Conservation (phyloP, 2,797 vertebrate species). For the Sebastes nivosus region DNA sequence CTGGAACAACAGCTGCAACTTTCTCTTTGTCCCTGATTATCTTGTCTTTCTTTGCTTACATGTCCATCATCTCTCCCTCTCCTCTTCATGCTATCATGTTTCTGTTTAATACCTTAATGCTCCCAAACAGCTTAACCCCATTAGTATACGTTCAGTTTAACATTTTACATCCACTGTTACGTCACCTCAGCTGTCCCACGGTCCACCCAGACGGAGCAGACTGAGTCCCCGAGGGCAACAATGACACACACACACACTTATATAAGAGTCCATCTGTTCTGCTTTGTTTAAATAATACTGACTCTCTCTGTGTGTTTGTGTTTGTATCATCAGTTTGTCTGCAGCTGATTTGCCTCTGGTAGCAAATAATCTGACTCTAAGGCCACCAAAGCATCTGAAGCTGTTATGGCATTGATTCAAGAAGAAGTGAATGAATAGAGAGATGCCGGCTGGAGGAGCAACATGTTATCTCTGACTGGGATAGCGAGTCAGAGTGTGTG, state of each 20-base stretch:
- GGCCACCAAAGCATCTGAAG: neutral
- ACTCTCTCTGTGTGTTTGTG: neutral
- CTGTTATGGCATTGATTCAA: neutral
- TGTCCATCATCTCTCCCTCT: neutral
- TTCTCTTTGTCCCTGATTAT: neutral
- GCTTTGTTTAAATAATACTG: neutral
- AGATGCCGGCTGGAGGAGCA: neutral
- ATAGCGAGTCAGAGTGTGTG: neutral
- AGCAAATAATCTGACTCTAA: neutral
- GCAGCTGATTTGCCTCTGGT: neutral
- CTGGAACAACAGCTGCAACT: constrained; percentile 51
- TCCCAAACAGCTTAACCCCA: neutral
- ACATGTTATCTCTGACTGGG: neutral
- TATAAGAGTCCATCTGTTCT: constrained; percentile 45
- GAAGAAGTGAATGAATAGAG: neutral
- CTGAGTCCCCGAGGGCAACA: neutral
- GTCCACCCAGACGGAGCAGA: neutral
- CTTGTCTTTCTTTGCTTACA: neutral
- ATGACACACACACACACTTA: constrained; percentile 14
- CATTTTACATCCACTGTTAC: neutral
- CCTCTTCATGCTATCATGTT: neutral
- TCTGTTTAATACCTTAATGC: neutral
- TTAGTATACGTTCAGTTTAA: neutral
- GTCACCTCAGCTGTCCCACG: neutral
- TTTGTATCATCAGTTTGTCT: neutral